Percentiles rank a stretch among this genome's conserved stretches.
Conservation (phyloP, 2,888 invertebrate species). For the Euplexia lucipara region DNA sequence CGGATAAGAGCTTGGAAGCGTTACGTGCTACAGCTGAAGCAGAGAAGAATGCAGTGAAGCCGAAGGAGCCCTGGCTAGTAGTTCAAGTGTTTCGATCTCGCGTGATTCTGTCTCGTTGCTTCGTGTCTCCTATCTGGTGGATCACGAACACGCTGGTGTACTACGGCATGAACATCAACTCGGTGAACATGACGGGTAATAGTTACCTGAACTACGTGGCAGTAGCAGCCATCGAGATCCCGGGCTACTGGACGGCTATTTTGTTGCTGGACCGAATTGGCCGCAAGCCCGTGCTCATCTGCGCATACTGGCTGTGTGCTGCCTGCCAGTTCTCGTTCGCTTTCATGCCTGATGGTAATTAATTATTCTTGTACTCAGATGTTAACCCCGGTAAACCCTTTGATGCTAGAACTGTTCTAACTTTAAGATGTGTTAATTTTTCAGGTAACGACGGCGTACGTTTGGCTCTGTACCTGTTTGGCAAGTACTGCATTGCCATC, state of each 20-base stretch:
- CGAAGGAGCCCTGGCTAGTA: constrained; percentile 80
- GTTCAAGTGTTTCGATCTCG: constrained; percentile 78
- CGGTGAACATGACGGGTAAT: constrained; percentile 93
- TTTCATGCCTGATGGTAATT: constrained; percentile 90
- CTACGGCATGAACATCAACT: constrained; percentile 93
- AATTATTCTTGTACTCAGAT: neutral
- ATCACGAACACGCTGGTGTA: constrained; percentile 93
- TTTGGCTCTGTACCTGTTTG: constrained; percentile 90
- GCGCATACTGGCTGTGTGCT: constrained; percentile 92
- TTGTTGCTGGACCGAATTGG: constrained; percentile 92
- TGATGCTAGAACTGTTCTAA: neutral
- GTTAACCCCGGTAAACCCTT: neutral
- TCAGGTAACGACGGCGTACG: constrained; percentile 80
- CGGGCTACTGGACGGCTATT: constrained; percentile 93
- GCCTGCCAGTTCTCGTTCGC: constrained; percentile 91
- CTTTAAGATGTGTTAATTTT: constrained; percentile 23
- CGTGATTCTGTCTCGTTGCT: constrained; percentile 77
- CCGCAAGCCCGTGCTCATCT: constrained; percentile 91
- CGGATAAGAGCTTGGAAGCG: constrained; percentile 88
- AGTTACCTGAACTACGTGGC: constrained; percentile 93
- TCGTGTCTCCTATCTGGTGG: constrained; percentile 92
- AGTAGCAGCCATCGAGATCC: constrained; percentile 93
- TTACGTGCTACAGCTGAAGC: constrained; percentile 81
- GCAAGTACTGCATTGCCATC: constrained; percentile 92
- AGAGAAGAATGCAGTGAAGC: constrained; percentile 75